Conservation (phyloP, 2,888 invertebrate species). For the Panzeria rudis region DNA sequence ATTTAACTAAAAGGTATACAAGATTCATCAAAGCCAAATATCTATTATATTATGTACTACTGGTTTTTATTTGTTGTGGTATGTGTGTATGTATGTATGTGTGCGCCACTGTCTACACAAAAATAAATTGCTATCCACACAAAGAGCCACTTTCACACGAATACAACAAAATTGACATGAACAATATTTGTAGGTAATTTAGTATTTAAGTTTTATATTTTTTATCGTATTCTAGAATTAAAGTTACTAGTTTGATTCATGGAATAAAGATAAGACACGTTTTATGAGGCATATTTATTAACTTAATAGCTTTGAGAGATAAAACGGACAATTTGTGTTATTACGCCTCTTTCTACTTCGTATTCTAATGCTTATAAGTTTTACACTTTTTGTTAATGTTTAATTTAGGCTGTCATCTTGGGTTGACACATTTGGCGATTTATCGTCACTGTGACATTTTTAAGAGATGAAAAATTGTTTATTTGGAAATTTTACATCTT, state of each 20-base stretch:
- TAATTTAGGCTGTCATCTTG: not conserved
- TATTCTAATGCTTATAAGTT: not conserved
- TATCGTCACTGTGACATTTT: not conserved
- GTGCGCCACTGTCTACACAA: not conserved
- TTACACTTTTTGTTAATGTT: not conserved
- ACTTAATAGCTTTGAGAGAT: constrained; percentile 19
- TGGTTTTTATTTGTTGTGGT: not conserved
- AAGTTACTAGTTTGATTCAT: constrained; percentile 4
- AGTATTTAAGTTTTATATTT: constrained; percentile 7
- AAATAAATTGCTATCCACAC: not conserved
- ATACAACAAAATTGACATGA: constrained; percentile 5
- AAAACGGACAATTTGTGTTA: constrained; percentile 11
- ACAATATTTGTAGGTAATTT: constrained; percentile 30
- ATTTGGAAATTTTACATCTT: not conserved
- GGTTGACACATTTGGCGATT: not conserved
- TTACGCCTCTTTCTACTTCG: not conserved
- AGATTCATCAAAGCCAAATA: not conserved
- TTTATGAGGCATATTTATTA: constrained; percentile 31
- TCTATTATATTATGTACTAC: not conserved
- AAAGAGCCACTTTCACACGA: constrained; percentile 3
- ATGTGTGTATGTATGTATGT: not conserved
- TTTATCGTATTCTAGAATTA: not conserved
- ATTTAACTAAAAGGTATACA: not conserved
- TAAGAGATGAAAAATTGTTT: not conserved
- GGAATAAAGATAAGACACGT: constrained; percentile 42